phyloP scores from a whole-genome alignment of 2,113 vertebrate species.

The Rattus rattus region DNA sequence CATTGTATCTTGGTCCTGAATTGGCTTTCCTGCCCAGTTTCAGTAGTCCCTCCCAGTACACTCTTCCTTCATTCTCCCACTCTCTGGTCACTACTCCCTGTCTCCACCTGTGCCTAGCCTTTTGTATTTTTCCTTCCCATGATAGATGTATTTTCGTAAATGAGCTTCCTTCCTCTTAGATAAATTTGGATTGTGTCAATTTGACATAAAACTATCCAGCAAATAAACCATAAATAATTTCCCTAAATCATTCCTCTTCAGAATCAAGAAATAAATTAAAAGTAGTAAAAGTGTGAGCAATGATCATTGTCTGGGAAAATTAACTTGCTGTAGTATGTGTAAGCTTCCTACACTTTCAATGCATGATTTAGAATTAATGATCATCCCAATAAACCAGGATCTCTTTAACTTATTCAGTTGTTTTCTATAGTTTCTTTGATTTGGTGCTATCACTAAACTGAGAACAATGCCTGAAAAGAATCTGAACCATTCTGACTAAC shows the following conservation, averaged over 20 bases:
- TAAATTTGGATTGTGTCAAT: not conserved
- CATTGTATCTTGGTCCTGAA: not conserved
- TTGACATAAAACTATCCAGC: too few relatives aligned
- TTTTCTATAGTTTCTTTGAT: not conserved
- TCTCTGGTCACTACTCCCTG: not conserved
- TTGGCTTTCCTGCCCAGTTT: not conserved
- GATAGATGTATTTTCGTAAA: not conserved
- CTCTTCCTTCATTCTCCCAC: not conserved
- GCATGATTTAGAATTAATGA: slow-evolving; percentile 41
- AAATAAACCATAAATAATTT: not conserved
- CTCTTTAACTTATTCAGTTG: slow-evolving; percentile 21
- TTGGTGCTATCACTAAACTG: not conserved
- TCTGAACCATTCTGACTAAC: not conserved
- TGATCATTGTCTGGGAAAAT: not conserved
- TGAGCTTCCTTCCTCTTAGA: not conserved
- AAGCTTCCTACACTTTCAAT: not conserved
- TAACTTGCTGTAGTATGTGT: not conserved
- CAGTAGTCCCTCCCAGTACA: not conserved
- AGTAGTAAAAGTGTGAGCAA: not conserved
- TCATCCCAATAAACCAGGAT: not conserved
- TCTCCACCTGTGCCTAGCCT: not conserved
- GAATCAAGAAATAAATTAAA: not conserved
- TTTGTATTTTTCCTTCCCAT: not conserved
- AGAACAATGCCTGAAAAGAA: not conserved
- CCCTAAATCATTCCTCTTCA: not conserved